phyloP scores from a whole-genome alignment of 2,888 invertebrate species.

The Drosophila mercatorum region DNA sequence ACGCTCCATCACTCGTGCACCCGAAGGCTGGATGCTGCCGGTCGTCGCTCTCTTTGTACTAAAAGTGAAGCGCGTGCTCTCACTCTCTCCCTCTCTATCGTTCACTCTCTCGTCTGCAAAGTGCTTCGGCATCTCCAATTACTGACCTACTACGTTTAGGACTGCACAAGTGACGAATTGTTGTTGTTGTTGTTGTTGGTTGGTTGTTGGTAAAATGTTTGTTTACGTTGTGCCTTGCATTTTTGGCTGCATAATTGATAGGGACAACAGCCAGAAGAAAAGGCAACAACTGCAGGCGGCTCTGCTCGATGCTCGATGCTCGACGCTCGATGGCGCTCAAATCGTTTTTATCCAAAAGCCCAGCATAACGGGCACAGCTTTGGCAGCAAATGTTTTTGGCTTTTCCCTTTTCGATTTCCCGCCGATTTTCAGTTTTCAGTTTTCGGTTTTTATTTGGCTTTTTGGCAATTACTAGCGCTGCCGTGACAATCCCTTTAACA shows the following conservation, averaged over 20 bases:
- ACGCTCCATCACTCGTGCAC: not conserved
- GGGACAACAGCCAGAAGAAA: slow-evolving; percentile 46
- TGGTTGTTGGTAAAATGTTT: slow-evolving; percentile 63
- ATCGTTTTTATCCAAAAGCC: slow-evolving; percentile 31
- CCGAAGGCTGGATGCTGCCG: slow-evolving; percentile 50
- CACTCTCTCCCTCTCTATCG: not conserved
- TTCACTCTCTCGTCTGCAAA: slow-evolving; percentile 30
- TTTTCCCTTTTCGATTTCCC: not conserved
- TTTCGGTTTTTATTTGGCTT: slow-evolving; percentile 14
- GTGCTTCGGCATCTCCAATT: slow-evolving; percentile 43
- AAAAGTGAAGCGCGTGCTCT: slow-evolving; percentile 32
- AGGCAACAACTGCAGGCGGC: slow-evolving; percentile 45
- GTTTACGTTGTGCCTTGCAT: slow-evolving; percentile 71
- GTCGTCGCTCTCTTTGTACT: slow-evolving; percentile 71
- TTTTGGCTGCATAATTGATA: slow-evolving; percentile 72
- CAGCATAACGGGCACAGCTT: slow-evolving; percentile 18
- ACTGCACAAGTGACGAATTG: slow-evolving; percentile 45
- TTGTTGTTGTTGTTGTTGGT: slow-evolving; percentile 18
- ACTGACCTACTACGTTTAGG: slow-evolving; percentile 70
- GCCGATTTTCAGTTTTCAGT: slow-evolving; percentile 3
- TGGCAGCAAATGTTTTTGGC: slow-evolving; percentile 9
- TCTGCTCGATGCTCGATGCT: slow-evolving; percentile 14
- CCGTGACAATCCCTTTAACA: slow-evolving; percentile 74
- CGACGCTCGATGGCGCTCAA: slow-evolving; percentile 44
- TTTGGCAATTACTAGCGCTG: slow-evolving; percentile 62